Evolutionary conservation across 2,888 invertebrate species (phyloP).

Genomic region (Aleiodes leptofemur): DNA sequence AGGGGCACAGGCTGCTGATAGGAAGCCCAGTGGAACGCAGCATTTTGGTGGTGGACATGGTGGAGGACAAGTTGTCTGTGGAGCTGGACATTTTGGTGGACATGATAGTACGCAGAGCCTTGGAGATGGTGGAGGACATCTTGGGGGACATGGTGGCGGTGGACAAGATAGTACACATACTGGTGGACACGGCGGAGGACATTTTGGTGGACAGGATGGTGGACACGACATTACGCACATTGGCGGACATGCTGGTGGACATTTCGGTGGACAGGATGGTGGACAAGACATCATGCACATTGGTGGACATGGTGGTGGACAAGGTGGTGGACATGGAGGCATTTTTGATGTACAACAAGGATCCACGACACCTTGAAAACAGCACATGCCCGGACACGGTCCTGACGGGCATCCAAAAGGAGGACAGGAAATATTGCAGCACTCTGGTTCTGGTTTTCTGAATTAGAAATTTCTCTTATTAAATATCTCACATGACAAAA

Average conservation of each 20-base stretch:
- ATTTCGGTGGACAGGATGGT: slow-evolving; percentile 51
- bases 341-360: slow-evolving; percentile 62
- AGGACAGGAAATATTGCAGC: slow-evolving; percentile 64
- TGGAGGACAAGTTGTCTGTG: slow-evolving; percentile 1
- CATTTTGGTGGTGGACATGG: slow-evolving; percentile 29
- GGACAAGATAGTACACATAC: slow-evolving; percentile 36
- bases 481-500: not conserved
- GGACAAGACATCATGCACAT: not conserved
- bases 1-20: slow-evolving; percentile 14
- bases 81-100: not conserved
- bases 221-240: slow-evolving; percentile 34
- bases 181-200: slow-evolving; percentile 53
- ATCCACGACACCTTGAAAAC: slow-evolving; percentile 58
- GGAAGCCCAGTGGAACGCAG: slow-evolving; percentile 6
- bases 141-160: slow-evolving; percentile 31
- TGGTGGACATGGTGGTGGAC: slow-evolving; percentile 48
- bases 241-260: slow-evolving; percentile 51
- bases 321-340: slow-evolving; percentile 56
- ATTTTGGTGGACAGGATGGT: slow-evolving; percentile 18
- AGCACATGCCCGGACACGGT: slow-evolving; percentile 65
- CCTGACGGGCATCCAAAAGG: slow-evolving; percentile 65
- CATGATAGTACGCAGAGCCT: slow-evolving; percentile 21
- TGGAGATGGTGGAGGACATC: not conserved
- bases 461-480: not conserved
- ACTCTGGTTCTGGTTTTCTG: slow-evolving; percentile 65